Conservation (phyloP, 2,797 vertebrate species). For the Acipenser ruthenus region DNA sequence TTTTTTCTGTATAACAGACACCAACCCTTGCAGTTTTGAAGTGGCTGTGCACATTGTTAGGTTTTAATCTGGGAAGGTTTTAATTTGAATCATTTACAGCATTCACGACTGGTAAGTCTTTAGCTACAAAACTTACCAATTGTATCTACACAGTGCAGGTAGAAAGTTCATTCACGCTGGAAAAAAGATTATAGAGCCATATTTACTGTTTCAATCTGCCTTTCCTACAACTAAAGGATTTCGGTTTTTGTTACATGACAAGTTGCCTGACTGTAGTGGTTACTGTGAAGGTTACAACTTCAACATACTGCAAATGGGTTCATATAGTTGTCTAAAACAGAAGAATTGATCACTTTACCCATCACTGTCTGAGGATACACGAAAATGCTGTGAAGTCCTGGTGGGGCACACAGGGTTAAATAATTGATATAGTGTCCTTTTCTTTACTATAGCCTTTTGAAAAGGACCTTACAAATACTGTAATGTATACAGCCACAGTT, state of each 20-base stretch:
- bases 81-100: not conserved
- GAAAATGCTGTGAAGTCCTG: not conserved
- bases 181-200: not conserved
- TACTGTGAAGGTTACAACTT: not conserved
- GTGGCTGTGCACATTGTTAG: conserved; percentile 17
- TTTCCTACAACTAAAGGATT: not conserved
- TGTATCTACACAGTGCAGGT: not conserved
- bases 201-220: not conserved
- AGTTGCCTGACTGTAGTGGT: not conserved
- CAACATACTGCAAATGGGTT: not conserved
- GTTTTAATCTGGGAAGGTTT: conserved; percentile 10
- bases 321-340: no score
- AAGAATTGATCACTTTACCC: no score
- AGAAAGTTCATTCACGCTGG: not conserved
- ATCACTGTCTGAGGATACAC: no score
- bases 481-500: conserved; percentile 18
- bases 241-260: not conserved
- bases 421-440: not conserved
- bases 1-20: not conserved
- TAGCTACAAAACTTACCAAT: not conserved
- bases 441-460: conserved; percentile 8
- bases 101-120: not conserved
- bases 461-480: conserved; percentile 8
- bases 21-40: not conserved
- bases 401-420: not conserved